Conservation (phyloP, 2,888 invertebrate species). For the Aphidoletes aphidimyza region DNA sequence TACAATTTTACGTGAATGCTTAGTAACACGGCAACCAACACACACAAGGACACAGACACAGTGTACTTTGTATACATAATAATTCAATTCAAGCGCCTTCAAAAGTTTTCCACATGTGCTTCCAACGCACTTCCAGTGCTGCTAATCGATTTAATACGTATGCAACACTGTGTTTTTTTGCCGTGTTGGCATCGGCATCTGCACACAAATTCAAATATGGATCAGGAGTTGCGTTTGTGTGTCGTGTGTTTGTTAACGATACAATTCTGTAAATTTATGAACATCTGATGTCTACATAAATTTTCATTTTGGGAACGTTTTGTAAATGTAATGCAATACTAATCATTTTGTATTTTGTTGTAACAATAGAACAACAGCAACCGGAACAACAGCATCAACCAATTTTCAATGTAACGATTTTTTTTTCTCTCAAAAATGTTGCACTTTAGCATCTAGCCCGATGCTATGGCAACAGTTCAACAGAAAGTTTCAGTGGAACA, state of each 20-base stretch:
- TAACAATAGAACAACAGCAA: too few species aligned
- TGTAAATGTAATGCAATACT: background rate
- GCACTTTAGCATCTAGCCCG: too few species aligned
- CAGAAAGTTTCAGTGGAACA: too few species aligned
- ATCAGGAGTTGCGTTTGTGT: background rate
- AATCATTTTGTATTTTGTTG: slow-evolving; percentile 15
- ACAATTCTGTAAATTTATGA: slow-evolving; percentile 25
- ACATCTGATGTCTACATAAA: slow-evolving; percentile 31
- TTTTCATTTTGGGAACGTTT: background rate
- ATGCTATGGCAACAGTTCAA: too few species aligned
- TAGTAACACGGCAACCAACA: background rate
- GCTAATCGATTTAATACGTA: slow-evolving; percentile 27
- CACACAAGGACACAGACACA: background rate
- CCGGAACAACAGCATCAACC: too few species aligned
- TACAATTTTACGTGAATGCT: background rate
- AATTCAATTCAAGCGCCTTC: background rate
- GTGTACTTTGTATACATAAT: background rate
- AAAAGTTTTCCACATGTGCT: slow-evolving; percentile 6
- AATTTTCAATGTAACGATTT: too few species aligned
- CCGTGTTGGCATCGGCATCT: too few species aligned
- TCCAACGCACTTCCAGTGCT: background rate
- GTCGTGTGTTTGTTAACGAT: slow-evolving; percentile 1
- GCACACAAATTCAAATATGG: background rate
- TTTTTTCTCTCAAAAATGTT: too few species aligned
- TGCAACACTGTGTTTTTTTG: background rate